A percentile compares a stretch with the other conserved stretches of the same genome.
These are phyloP conservation scores for Germaria angustata DNA, from an alignment of 2,888 invertebrate genomes.

Conservation along the genomic window DNA sequence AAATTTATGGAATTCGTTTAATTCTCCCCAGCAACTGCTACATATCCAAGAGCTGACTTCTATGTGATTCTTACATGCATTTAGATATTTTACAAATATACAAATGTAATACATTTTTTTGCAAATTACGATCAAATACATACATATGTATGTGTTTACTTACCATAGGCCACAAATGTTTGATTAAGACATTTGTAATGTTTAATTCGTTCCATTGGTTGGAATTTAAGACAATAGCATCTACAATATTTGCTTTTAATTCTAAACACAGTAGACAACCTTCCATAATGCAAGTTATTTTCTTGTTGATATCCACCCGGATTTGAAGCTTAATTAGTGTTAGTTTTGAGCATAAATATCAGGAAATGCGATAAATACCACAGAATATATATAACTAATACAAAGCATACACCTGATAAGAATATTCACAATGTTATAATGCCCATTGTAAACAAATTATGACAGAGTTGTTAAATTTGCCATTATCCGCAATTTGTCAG, in stretches of 20 bases:
- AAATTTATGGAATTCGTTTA: slow-evolving; percentile 70
- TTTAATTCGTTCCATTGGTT: slow-evolving; percentile 25
- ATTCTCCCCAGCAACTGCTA: slow-evolving; percentile 71
- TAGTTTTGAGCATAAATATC: no score
- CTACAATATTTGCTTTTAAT: background rate
- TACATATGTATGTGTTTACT: background rate
- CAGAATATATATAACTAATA: no score
- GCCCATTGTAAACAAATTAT: no score
- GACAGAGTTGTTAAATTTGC: no score
- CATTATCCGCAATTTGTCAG: no score
- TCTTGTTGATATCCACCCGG: background rate
- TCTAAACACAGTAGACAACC: slow-evolving; percentile 47
- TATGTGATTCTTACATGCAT: slow-evolving; percentile 7
- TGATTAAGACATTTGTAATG: slow-evolving; percentile 18
- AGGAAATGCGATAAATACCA: no score
- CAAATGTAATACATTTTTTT: no score
- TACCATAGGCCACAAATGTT: slow-evolving; percentile 57
- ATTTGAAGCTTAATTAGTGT: no score
- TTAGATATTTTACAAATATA: no score
- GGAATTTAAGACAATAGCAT: slow-evolving; percentile 17
- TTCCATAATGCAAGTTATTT: slow-evolving; percentile 17
- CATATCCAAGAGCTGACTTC: slow-evolving; percentile 67
- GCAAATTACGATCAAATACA: no score
- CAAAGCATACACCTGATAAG: background rate
- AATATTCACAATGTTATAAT: background rate